Conservation (phyloP, 2,797 vertebrate species). For the Hypotaenidia philippensis region DNA sequence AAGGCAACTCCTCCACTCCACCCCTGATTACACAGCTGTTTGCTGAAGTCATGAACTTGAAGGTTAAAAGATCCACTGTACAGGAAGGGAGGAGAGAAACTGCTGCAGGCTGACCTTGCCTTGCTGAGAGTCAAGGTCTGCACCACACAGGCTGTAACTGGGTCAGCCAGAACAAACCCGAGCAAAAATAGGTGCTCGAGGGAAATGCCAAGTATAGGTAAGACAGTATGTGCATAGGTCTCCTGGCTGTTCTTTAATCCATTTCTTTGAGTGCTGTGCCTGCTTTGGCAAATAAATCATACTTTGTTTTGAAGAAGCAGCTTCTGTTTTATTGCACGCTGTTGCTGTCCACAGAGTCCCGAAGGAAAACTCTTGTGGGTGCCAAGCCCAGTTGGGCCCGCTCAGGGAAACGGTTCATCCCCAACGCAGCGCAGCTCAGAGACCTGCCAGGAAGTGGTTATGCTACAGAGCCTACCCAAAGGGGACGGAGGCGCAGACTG, state of each 20-base stretch:
- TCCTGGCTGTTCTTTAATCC: background rate
- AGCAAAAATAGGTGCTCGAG: background rate
- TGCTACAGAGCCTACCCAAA: background rate
- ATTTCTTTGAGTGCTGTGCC: background rate
- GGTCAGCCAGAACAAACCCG: conserved; percentile 10
- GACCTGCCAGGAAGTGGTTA: background rate
- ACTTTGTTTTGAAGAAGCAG: conserved; percentile 18
- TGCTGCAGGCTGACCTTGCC: conserved; percentile 5
- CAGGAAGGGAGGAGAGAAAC: conserved; percentile 40
- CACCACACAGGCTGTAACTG: background rate
- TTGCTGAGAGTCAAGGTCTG: conserved; percentile 3
- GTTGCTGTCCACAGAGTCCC: background rate
- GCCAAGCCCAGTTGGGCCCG: background rate
- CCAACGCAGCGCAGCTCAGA: background rate
- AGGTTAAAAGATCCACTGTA: conserved; percentile 23
- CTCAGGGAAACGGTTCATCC: background rate
- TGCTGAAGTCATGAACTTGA: conserved; percentile 43
- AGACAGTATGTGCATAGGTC: background rate
- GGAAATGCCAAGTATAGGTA: conserved; percentile 2
- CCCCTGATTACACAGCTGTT: conserved; percentile 46
- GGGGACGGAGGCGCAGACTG: background rate
- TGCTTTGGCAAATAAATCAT: conserved; percentile 22
- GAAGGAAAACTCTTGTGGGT: background rate
- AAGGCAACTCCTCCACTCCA: conserved; percentile 33
- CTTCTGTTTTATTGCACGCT: conserved; percentile 13